A percentile compares a stretch with the other conserved stretches of the same genome.
Evolutionary conservation across 2,888 invertebrate species (phyloP).

Genomic region (Agrotis exclamationis): DNA sequence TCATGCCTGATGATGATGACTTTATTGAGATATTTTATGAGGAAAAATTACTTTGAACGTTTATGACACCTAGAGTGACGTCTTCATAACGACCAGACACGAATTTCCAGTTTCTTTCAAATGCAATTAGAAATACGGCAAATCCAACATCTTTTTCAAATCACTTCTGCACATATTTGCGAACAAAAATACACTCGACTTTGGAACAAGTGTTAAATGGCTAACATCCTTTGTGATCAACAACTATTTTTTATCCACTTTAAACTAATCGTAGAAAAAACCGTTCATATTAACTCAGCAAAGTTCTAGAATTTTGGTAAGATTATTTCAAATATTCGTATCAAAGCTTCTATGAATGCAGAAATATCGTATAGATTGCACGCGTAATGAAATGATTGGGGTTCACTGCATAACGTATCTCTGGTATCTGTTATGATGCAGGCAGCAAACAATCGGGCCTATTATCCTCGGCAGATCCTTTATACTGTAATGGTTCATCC

Average conservation of each 20-base stretch:
- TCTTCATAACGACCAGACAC: conserved; percentile 14
- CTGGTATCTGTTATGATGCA: neutral
- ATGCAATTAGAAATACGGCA: conserved; percentile 22
- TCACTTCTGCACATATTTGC: conserved; percentile 23
- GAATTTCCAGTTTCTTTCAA: conserved; percentile 34
- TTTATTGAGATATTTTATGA: neutral
- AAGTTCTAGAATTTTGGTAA: conserved; percentile 2
- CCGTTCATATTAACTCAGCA: neutral
- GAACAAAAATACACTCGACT: conserved; percentile 9
- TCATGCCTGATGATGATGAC: neutral
- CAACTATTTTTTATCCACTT: neutral
- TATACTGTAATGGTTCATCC: conserved; percentile 54
- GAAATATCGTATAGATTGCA: conserved; percentile 12
- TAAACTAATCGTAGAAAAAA: conserved; percentile 7
- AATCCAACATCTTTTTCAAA: conserved; percentile 27
- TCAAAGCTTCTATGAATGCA: neutral
- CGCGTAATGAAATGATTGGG: conserved; percentile 27
- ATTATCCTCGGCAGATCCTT: conserved; percentile 56
- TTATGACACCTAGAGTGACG: neutral
- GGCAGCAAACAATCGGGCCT: conserved; percentile 45
- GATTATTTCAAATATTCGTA: conserved; percentile 2
- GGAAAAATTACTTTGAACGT: conserved; percentile 11
- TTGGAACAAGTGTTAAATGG: conserved; percentile 25
- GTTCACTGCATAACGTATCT: neutral
- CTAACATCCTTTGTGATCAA: conserved; percentile 1